Base-by-base conservation (phyloP, 2,797 vertebrate genomes). In the Mus minutoides region DNA sequence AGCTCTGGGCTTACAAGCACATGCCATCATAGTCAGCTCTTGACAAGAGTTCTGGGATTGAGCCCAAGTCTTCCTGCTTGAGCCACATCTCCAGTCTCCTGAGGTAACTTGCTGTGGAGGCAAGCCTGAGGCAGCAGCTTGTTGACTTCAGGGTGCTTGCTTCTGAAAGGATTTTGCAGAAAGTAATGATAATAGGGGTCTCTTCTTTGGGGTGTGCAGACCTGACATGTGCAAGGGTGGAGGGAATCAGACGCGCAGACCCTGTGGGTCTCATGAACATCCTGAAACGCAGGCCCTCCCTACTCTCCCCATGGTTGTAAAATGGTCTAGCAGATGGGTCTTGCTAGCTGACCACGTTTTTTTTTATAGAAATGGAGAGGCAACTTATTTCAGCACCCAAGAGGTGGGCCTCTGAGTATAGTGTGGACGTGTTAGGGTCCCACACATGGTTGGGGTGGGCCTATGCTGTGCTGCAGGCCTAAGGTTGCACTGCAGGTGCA, bases 231-330 rank as follows among this genome's bases (percentile, higher is more conserved):
- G 49, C 71, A 31, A 62, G n/a, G 19, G 5, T 71, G 0, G 3
- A 40, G n/a, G 54, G 46, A 12, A 26, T 7, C 22, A 3, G 84
- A 16, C 12, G 13, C 49, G 22, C 1, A 2, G 58, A 31, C 46
- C 24, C 7, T 16, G 6, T 13, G 88, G 29, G n/a, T 52, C 34
- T 67, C 49, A 0, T 8, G 26, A 43, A 8, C 24, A 43, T 31
- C 49, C 56, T 40, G 54, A 76, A 40, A 8, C 16, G 1, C 40
- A 80, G 46, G 82, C 8, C 16, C 69, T 4, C 64, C 34, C 31
- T 7, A 67, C 11, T 8, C 11, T 8, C 34, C 8, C 21, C 0
- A 0, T 0, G 0, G 40, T 54, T 58, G 11, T 29, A 24, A 60
- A 60, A 52, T 52, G 19, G 11, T 31, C 31, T 13, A 46, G 19